Conservation (phyloP, 1,140 invertebrate genomes). For the Lordiphosa collinella region DNA sequence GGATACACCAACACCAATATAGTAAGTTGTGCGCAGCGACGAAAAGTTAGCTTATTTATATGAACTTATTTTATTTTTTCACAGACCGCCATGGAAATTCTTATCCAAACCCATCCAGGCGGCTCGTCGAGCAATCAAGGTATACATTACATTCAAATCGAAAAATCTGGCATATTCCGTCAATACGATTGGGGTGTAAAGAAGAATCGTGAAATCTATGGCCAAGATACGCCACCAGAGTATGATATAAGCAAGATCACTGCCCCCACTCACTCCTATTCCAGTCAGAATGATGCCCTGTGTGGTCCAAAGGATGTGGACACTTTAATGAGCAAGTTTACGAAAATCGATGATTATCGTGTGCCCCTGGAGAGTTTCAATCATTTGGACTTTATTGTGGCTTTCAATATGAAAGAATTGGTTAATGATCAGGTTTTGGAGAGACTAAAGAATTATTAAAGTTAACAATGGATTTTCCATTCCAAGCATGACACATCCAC, state of each 20-base stretch:
- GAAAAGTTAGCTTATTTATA: neutral
- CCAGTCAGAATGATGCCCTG: slow-evolving; percentile 82
- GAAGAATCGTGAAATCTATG: slow-evolving; percentile 80
- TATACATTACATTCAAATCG: slow-evolving; percentile 80
- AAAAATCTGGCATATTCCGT: slow-evolving; percentile 48
- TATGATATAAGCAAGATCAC: slow-evolving; percentile 83
- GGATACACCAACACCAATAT: slow-evolving; percentile 55
- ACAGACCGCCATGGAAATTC: slow-evolving; percentile 76
- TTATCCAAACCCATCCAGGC: slow-evolving; percentile 80
- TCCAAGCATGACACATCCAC: slow-evolving; percentile 2
- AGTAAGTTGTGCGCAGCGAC: slow-evolving; percentile 21
- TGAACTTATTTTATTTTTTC: neutral
- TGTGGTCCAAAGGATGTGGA: slow-evolving; percentile 83
- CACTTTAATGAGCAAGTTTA: slow-evolving; percentile 38
- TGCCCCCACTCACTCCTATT: slow-evolving; percentile 83
- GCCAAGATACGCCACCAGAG: slow-evolving; percentile 79
- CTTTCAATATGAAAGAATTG: slow-evolving; percentile 82
- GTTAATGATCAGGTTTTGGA: slow-evolving; percentile 81
- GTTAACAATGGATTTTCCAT: slow-evolving; percentile 6
- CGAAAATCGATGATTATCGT: slow-evolving; percentile 58
- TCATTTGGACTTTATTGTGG: slow-evolving; percentile 87
- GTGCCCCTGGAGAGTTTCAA: slow-evolving; percentile 84
- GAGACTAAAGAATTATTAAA: slow-evolving; percentile 47
- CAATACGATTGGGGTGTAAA: slow-evolving; percentile 80
- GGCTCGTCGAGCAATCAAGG: slow-evolving; percentile 81